Evolutionary conservation across 1,140 invertebrate species (phyloP), one percentile per base, ranked within the genome.

Genomic region (Leptoteleia sp.): DNA sequence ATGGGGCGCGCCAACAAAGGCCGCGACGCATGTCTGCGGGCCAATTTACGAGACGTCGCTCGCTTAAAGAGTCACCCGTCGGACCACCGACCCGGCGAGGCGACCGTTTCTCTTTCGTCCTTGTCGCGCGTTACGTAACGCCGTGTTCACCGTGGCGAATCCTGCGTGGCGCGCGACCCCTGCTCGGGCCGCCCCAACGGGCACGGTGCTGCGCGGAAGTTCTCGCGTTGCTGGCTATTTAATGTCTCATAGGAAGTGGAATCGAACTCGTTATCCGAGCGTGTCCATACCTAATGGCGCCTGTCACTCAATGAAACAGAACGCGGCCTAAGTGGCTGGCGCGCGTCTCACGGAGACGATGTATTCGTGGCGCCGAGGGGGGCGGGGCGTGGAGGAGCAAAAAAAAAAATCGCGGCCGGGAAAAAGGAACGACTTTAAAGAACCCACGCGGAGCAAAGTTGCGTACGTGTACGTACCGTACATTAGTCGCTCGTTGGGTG

Each of bases 401-500:
- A n/a, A n/a, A 52, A 55, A 81, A 72, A 79, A 79, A 75, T 73
- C 43, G 15, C 45, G 31, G 42, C 29, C 31, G 50, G 38, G 37
- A 43, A 77, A 70, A 80, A 68, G 19, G 22, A 12, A 50, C 25
- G 40, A 50, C 22, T 25, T 72, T 76, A 76, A 76, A 73, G 67
- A 77, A 47, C 40, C 76, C 47, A 54, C 59, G 47, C 45, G 45
- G 45, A 71, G 67, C 38, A 55, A 77, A 76, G 64, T 61, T 37
- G 62, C 57, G 67, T 65, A 29, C 45, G 45, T 65, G 38, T 48
- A 48, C 50, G 50, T 76, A 72, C 59, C 77, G 79, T 85, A 80
- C 84, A 85, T 86, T 87, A 87, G 85, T 84, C 82, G 78, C 85
- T 65, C 71, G 72, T 50, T 87, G 84, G 84, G 84, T 87, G 86